A percentile compares a stretch with the other conserved stretches of the same genome.
These are phyloP conservation scores for Oreotrochilus melanogaster DNA, from an alignment of 2,113 vertebrate species.

Conservation along the genomic window DNA sequence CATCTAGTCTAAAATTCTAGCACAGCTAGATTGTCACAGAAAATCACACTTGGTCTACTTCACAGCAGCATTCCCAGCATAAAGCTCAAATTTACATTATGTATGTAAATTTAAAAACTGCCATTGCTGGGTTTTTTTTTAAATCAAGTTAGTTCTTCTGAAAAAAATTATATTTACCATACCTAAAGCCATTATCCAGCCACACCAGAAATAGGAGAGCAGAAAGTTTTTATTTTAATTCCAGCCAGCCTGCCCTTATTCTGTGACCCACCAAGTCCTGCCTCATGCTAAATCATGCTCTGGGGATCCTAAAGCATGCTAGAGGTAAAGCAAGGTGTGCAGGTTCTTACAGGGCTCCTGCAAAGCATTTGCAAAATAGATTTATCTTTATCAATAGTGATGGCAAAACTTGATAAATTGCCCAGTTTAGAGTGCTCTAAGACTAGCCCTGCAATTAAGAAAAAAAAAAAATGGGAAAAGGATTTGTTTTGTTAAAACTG, in stretches of 20 bases:
- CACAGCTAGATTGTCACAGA: slow-evolving; percentile 49
- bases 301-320: not conserved
- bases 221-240: not conserved
- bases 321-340: not conserved
- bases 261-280: not conserved
- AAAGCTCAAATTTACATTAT: slow-evolving; percentile 61
- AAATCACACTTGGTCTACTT: slow-evolving; percentile 66
- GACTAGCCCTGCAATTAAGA: not conserved
- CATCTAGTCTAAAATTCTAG: slow-evolving; percentile 61
- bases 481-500: not conserved
- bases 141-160: slow-evolving; percentile 29
- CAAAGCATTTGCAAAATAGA: not conserved
- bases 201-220: not conserved
- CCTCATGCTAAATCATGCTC: not conserved
- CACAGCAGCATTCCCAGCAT: slow-evolving; percentile 57
- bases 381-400: not conserved
- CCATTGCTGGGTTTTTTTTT: slow-evolving; percentile 43
- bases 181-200: slow-evolving; percentile 11
- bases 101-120: slow-evolving; percentile 69
- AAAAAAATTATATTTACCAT: not conserved
- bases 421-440: not conserved
- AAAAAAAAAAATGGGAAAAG: not conserved
- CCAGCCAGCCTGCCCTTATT: not conserved
- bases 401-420: not conserved
- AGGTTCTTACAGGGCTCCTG: not conserved